These are phyloP conservation scores for Onthophagus taurus DNA, from an alignment of 1,140 invertebrate species.

Conservation along the genomic window DNA sequence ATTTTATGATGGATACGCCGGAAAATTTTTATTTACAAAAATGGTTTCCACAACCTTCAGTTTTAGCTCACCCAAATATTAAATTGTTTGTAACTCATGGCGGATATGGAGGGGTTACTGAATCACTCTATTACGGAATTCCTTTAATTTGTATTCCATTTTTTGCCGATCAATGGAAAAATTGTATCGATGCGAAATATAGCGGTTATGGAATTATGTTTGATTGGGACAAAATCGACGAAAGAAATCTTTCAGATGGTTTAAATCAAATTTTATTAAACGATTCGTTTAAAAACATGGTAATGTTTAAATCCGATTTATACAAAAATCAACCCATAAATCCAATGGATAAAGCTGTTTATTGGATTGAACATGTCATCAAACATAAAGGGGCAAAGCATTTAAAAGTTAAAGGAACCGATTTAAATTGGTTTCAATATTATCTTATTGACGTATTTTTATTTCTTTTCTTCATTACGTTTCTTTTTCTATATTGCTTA, in stretches of 20 bases:
- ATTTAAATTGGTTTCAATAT: conserved; percentile 44
- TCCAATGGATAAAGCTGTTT: conserved; percentile 50
- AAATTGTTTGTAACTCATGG: conserved; percentile 56
- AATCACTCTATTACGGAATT: conserved; percentile 53
- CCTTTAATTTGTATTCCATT: conserved; percentile 57
- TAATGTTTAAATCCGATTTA: no score
- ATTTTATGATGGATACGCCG: conserved; percentile 6
- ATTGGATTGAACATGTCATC: conserved; percentile 60
- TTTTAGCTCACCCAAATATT: conserved; percentile 38
- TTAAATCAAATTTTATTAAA: no score
- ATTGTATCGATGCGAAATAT: no score
- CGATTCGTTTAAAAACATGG: no score
- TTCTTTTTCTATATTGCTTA: no score
- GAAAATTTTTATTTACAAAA: conserved; percentile 11
- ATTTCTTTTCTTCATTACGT: background rate
- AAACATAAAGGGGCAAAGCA: conserved; percentile 56
- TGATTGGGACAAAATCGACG: no score
- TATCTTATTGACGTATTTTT: conserved; percentile 32
- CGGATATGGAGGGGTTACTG: conserved; percentile 55
- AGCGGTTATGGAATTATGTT: no score
- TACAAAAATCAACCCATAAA: no score
- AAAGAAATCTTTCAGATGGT: no score
- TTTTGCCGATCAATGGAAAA: conserved; percentile 46
- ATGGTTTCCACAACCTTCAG: conserved; percentile 12
- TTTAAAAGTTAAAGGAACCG: conserved; percentile 47